Evolutionary conservation across 2,888 invertebrate genomes (phyloP), one percentile per base, ranked within the genome.

Genomic region (Eupithecia dodoneata): DNA sequence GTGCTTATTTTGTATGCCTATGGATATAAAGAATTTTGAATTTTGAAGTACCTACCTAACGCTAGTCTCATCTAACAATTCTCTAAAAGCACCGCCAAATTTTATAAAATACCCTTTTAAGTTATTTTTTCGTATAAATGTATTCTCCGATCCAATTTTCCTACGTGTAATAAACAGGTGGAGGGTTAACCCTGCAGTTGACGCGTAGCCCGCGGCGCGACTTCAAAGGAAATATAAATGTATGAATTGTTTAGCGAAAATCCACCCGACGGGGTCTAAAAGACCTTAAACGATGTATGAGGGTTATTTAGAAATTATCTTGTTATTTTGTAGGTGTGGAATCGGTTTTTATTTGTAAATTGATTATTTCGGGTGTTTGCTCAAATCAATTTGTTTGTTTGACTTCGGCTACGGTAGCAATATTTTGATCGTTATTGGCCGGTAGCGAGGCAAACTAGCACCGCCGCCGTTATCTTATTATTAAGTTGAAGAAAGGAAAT

Each of bases 171-270:
- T 85, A 87, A 89, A 89, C 92, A 92, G 91, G 91, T 91, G 85
- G 88, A 83, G 87, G 89, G 89, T 87, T 90, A 90, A 90, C 89
- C 90, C 92, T 94, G 93, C 91, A 89, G 84, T 89, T 94, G 94
- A 94, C 94, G 90, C 86, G 89, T 83, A 88, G 92, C 93, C 92
- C 87, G 88, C 87, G 92, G 93, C 91, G 89, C 81, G 83, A 92
- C 94, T 92, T 94, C 94, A 94, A 95, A 94, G 93, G 92, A 91
- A 91, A 90, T 89, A 91, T 92, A 92, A 93, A 93, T 91, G 92
- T 93, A 93, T 93, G 93, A 92, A 93, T 93, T 94, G 94, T 93
- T 94, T 92, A 92, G 91, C 88, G 90, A 89, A 91, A 92, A 92
- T 87, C 88, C 87, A 85, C 89, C 91, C 90, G 86, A 85, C 78